Base-by-base conservation (phyloP, 2,797 vertebrate genomes). In the Mormyrus hasselquistii region DNA sequence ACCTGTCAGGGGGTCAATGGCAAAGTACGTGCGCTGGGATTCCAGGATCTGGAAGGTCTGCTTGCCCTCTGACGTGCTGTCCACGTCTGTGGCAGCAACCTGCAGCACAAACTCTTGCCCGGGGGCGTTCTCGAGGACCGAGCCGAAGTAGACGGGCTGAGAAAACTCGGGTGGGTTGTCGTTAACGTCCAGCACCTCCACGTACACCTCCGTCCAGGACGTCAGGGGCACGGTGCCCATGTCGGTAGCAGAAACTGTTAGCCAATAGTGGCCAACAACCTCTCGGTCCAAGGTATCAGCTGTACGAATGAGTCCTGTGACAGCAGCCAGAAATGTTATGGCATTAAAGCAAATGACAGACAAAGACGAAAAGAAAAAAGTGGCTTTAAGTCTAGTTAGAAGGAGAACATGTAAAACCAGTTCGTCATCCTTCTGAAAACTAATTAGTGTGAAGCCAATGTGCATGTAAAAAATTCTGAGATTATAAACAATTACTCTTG, bases 131-230 rank as follows among this genome's bases (percentile, higher is more conserved):
- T 99, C 99, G 69, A 86, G 94, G 89, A 99, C 94, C 0, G 96
- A 96, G 0, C 96, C 95, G 4, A 98, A 99, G 91, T 98, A 99
- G 86, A 99, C 94, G 0, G 97, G 97, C 91, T 96, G 96, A 62
- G 97, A 97, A 90, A 98, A 95, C 91, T 95, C 96, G 1, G 99
- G 99, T 1, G 97, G 94, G 85, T 98, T 99, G 91, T 99, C 99
- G 19, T 99, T 99, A 50, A 97, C 90, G 65, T 99, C 99, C 0
- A 91, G 94, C 88, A 99, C 96, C 91, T 98, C 97, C 89, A 99
- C 94, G 93, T 96, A 99, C 92, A 99, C 96, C 91, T 99, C 97
- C 44, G 96, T 97, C 92, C 97, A 96, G 65, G 98, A 96, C 53
- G 95, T 92, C 65, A 98, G 94, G 47, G 98, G 97, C 87, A 97